phyloP scores from a whole-genome alignment of 2,797 vertebrate species.

The Cyprinella venusta region DNA sequence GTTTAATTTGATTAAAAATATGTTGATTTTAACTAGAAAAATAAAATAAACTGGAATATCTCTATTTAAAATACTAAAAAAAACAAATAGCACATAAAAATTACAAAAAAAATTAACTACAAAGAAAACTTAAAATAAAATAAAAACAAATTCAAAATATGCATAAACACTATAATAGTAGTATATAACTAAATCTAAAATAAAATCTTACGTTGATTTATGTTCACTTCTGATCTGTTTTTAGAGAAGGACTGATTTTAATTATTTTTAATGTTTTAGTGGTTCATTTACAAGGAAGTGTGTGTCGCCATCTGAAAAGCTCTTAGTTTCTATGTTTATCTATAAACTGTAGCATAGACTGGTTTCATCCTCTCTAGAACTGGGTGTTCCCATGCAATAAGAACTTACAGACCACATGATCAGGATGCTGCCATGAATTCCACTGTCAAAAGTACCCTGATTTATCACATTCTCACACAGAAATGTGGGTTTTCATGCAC shows the following conservation, averaged over 20 bases:
- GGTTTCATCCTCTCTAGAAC: neutral
- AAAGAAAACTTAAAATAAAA: neutral
- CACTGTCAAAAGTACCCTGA: conserved; percentile 59
- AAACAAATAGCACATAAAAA: neutral
- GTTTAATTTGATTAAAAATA: no score
- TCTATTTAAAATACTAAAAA: no score
- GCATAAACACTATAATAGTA: no score
- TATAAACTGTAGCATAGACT: neutral
- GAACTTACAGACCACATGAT: conserved; percentile 28
- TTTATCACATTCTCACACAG: conserved; percentile 41
- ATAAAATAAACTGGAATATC: no score
- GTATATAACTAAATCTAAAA: neutral
- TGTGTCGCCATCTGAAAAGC: conserved; percentile 2
- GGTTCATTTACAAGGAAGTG: neutral
- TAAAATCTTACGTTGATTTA: neutral
- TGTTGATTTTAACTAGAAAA: neutral
- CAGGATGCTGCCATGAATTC: conserved; percentile 66
- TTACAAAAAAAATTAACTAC: neutral
- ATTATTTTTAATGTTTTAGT: neutral
- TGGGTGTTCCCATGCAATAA: conserved; percentile 34
- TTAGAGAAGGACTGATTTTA: neutral
- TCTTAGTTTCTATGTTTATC: conserved; percentile 9
- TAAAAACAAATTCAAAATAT: neutral
- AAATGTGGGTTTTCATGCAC: conserved; percentile 11
- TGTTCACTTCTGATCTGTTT: neutral